Percentiles rank a stretch among this genome's conserved stretches.
These are phyloP conservation scores for Thermophis baileyi DNA, from an alignment of 2,113 vertebrate species.

Conservation along the genomic window DNA sequence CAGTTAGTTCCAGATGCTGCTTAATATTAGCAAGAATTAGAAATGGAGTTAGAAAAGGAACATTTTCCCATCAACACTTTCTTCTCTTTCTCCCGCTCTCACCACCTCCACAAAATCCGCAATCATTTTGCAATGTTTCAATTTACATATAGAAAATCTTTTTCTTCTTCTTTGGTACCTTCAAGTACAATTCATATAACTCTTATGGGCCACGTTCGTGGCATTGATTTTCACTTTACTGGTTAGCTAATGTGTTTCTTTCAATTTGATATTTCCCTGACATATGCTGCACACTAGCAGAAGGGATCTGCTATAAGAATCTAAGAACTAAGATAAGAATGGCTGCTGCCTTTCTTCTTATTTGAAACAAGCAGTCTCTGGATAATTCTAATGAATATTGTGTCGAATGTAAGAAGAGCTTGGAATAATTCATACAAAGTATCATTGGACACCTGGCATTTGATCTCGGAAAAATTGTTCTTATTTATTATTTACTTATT, in stretches of 20 bases:
- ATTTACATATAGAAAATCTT: background rate
- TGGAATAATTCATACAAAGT: conserved; percentile 39
- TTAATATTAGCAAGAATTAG: conserved; percentile 37
- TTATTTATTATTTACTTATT: background rate
- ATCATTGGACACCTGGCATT: conserved; percentile 42
- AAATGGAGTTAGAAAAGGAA: conserved; percentile 28
- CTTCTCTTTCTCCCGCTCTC: background rate
- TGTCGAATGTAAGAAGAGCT: conserved; percentile 37
- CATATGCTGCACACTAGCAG: background rate
- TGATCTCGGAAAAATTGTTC: conserved; percentile 40
- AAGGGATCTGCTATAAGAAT: no score
- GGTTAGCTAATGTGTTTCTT: background rate
- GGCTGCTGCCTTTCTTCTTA: conserved; percentile 10
- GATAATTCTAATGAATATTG: conserved; percentile 45
- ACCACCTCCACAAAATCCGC: background rate
- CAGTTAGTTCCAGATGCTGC: conserved; percentile 7
- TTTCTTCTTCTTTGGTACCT: background rate
- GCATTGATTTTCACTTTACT: background rate
- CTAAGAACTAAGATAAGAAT: background rate
- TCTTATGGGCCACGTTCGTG: background rate
- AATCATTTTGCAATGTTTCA: conserved; percentile 4
- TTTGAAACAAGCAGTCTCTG: conserved; percentile 34
- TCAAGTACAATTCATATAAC: background rate
- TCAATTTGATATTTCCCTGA: background rate
- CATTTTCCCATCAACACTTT: background rate